Evolutionary conservation across 2,113 vertebrate genomes (phyloP), one percentile per base, ranked within the genome.

Genomic region (Orthochromis indermauri): DNA sequence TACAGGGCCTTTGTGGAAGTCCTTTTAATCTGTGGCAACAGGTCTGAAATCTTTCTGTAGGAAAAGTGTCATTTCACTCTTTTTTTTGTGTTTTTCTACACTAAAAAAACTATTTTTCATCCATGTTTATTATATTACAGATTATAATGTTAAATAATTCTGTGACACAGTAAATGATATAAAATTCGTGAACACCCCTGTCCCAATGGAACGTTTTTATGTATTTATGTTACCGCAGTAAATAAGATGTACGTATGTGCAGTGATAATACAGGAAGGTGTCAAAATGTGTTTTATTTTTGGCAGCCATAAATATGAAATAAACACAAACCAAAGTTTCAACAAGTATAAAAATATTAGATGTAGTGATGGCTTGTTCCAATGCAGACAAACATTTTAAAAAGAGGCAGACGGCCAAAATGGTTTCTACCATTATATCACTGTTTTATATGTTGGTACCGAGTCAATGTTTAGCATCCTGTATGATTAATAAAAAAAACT

Each of bases 281-380:
- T 6, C 13, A n/a, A 31, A 28, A 3, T 31, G 1, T n/a, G 2
- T 82, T 93, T 87, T 93, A 87, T 88, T 92, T 76, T 90, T 73
- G 45, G 54, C 59, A 90, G 91, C 92, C 31, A 94, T 95, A 91
- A 95, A 94, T 95, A 91, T 35, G 54, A 91, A 90, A 89, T 42
- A 85, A 92, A 92, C 55, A 84, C 33, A 82, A 87, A 80, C 66
- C 4, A 90, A 84, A 53, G n/a, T 79, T 83, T 85, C 79, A 95
- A 91, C 68, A 91, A 86, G 78, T 93, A 94, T 86, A 94, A 93
- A 94, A 93, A 90, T 45, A 89, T 51, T 26, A 47, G 85, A 76
- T 31, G 85, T 68, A 85, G 53, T 57, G 33, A 85, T 42, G 63
- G 24, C 49, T 85, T 88, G 61, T 80, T 88, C 82, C 73, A 55